Conservation (phyloP, 2,797 vertebrate species). For the Peromyscus melanophrys region DNA sequence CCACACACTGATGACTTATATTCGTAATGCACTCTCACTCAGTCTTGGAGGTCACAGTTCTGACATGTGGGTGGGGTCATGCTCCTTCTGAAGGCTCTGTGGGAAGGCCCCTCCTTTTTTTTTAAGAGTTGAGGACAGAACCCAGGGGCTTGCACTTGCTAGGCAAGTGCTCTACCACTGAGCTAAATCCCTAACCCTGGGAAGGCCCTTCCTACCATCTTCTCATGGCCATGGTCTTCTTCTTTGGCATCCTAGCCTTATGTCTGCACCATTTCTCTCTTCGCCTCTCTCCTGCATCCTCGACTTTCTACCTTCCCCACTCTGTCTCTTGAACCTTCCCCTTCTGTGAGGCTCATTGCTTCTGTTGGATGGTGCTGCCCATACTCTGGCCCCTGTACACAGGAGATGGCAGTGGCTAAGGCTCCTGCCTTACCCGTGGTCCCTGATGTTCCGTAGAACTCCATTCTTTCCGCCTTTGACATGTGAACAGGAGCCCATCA, state of each 20-base stretch:
- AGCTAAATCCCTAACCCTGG: neutral
- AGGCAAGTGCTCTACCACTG: too few relatives aligned
- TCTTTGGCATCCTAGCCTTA: neutral
- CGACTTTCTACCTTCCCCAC: neutral
- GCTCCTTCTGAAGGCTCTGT: neutral
- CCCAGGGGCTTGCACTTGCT: too few relatives aligned
- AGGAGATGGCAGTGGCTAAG: neutral
- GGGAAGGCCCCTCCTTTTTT: neutral
- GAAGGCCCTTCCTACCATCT: too few relatives aligned
- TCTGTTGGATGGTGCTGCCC: too few relatives aligned
- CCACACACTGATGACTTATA: neutral
- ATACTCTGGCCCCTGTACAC: neutral
- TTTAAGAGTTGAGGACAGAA: too few relatives aligned
- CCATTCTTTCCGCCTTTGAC: neutral
- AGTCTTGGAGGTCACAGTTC: neutral
- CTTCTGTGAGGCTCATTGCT: neutral
- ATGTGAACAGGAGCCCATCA: neutral
- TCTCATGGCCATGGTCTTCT: neutral
- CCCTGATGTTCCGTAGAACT: neutral
- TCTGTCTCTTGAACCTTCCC: neutral
- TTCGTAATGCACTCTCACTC: too few relatives aligned
- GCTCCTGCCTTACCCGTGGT: neutral
- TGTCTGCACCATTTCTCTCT: rapidly evolving
- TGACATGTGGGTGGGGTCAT: rapidly evolving
- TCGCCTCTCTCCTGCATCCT: neutral